Percentiles rank a stretch among this genome's conserved stretches.
Conservation (phyloP, 2,113 vertebrate genomes). For the Cavia aperea region DNA sequence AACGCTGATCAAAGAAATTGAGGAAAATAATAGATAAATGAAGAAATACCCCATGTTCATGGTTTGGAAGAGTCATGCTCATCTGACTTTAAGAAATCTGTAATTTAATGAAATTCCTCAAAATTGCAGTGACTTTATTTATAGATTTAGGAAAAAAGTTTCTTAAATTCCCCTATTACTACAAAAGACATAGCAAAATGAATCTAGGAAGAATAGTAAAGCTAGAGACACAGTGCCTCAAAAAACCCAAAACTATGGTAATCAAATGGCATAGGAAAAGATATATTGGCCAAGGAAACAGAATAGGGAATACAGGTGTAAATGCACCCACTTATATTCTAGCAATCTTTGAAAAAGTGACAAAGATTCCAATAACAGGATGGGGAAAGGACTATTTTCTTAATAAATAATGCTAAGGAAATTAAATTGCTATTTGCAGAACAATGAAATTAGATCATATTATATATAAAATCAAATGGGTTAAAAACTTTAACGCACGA, state of each 20-base stretch:
- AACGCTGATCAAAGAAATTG: not conserved
- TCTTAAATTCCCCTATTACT: not conserved
- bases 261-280: not conserved
- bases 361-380: not conserved
- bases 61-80: not conserved
- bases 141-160: not conserved
- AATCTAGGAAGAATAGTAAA: not conserved
- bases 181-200: not conserved
- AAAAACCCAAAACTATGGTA: not conserved
- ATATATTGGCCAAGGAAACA: not conserved
- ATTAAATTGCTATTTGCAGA: not conserved
- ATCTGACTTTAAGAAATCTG: not conserved
- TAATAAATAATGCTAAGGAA: not conserved
- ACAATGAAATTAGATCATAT: not conserved
- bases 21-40: not conserved
- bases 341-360: not conserved
- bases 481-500: not conserved
- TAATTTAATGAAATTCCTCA: not conserved
- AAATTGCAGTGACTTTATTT: not conserved
- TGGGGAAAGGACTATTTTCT: not conserved
- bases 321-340: not conserved
- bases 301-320: not conserved
- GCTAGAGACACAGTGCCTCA: not conserved
- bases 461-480: not conserved
- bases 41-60: not conserved